Conservation (phyloP, 2,113 vertebrate species). For the Bambusicola thoracicus region DNA sequence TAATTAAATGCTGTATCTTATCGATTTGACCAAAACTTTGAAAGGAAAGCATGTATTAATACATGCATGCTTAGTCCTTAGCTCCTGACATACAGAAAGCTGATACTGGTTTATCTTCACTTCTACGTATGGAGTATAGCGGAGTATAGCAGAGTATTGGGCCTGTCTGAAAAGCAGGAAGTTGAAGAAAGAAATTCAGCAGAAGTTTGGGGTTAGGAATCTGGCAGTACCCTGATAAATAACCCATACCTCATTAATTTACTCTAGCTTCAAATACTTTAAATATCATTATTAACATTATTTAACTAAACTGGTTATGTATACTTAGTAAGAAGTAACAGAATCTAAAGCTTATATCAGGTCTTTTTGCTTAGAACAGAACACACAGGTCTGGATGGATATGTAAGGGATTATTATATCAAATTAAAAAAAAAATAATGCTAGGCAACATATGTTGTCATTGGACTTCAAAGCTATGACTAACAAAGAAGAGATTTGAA, state of each 20-base stretch:
- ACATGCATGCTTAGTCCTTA: neutral
- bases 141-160: neutral
- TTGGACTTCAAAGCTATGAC: neutral
- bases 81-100: neutral
- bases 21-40: neutral
- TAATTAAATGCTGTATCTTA: neutral
- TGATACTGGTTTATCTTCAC: neutral
- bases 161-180: neutral
- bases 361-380: neutral
- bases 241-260: neutral
- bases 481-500: neutral
- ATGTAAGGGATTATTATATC: neutral
- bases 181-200: neutral
- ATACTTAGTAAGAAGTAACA: neutral
- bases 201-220: neutral
- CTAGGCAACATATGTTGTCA: neutral
- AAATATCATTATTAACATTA: neutral
- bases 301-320: neutral
- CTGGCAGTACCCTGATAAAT: neutral
- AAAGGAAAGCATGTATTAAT: neutral
- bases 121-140: neutral
- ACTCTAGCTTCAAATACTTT: neutral
- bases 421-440: neutral
- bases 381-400: neutral
- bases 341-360: neutral